Base-by-base conservation (phyloP, 2,888 invertebrate species). In the Melanostoma mellinum region DNA sequence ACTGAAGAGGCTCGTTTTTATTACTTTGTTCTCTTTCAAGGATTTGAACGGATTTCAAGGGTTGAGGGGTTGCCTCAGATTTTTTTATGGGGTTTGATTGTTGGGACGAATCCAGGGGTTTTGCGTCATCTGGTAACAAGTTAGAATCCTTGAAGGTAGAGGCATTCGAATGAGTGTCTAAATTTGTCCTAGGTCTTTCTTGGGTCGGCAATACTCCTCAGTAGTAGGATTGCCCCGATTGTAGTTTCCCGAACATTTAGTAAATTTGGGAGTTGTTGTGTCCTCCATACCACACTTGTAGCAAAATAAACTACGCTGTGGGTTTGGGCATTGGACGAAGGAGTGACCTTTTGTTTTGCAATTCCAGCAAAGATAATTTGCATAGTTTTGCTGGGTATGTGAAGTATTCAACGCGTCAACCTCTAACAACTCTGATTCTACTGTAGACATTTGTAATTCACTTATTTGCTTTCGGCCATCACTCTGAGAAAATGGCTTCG, bases 171-270 rank as follows among this genome's bases (percentile, higher is more conserved):
- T 20, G 20, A 20, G 20, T 20, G 20, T 20, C 20, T 20, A 20
- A 20, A 20, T 20, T 20, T 20, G 3, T 9, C 40, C 56, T 40
- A 40, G 56, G 40, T 56, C 20, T 10, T 56, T 56, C 40, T 3
- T 40, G 6, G 38, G 40, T 2, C 38, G 56, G 30, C 56, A 30
- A 56, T 9, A 8, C 56, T 56, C 20, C 40, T 38, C 56, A 8
- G 56, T 30, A 4, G 38, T 30, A 8, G 40, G 9, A 56, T 56
- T 20, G 56, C 56, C 20, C 40, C 40, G 38, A 2, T 40, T 56
- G 4, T 20, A 20, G 56, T 56, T 56, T 56, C 40, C 56, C 56
- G 40, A 56, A 40, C 56, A 56, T 8, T 30, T 36, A 3, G 4
- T 4, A 40, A 38, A 56, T 20, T 56, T 36, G 8, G 38, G 56